These are phyloP conservation scores for Hylaea fasciaria DNA, from an alignment of 2,888 invertebrate genomes.

Conservation along the genomic window DNA sequence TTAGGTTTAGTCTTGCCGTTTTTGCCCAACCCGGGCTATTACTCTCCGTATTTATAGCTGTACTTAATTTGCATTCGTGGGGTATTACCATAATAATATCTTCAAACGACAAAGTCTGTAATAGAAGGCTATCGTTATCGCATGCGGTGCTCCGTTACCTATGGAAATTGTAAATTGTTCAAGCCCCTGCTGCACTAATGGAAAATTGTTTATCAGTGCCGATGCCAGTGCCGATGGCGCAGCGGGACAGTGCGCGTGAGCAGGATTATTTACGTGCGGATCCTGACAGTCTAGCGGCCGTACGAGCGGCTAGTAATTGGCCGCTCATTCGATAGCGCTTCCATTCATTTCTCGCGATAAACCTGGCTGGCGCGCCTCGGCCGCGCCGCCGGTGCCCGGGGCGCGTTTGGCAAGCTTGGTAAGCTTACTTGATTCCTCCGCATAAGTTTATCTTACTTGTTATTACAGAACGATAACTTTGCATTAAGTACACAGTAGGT, in stretches of 20 bases:
- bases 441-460: conserved; percentile 59
- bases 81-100: conserved; percentile 76
- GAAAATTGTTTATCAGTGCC: conserved; percentile 80
- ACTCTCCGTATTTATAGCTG: conserved; percentile 70
- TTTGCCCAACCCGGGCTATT: conserved; percentile 61
- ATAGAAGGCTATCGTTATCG: conserved; percentile 67
- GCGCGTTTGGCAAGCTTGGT: conserved; percentile 55
- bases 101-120: conserved; percentile 70
- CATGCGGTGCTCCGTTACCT: conserved; percentile 62
- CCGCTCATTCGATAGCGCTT: conserved; percentile 77
- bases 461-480: conserved; percentile 46
- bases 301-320: conserved; percentile 67
- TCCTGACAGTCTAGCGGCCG: conserved; percentile 67
- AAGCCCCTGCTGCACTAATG: conserved; percentile 64
- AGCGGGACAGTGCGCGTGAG: conserved; percentile 67
- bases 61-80: conserved; percentile 74
- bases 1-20: conserved; percentile 59
- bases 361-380: conserved; percentile 53
- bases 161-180: conserved; percentile 66
- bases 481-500: conserved; percentile 39
- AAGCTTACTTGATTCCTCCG: conserved; percentile 60
- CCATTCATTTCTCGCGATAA: conserved; percentile 81
- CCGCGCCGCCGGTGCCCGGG: conserved; percentile 46
- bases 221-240: conserved; percentile 57
- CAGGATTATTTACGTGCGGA: conserved; percentile 76